These are phyloP conservation scores for Etheostoma cragini DNA, from an alignment of 2,113 vertebrate species.

Conservation along the genomic window DNA sequence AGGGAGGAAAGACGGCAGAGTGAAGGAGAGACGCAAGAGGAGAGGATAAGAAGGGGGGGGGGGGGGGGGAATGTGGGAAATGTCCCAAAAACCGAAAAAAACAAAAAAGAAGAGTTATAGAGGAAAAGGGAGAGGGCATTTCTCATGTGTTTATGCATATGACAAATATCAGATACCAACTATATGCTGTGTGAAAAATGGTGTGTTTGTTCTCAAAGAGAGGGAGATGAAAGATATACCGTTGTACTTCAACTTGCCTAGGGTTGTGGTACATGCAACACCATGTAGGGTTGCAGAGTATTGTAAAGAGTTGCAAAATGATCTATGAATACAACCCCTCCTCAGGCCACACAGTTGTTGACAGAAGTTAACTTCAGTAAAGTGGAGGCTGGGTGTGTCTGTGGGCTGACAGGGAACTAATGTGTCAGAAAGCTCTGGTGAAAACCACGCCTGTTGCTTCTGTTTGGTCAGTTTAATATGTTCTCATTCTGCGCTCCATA, in stretches of 20 bases:
- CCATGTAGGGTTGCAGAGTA: constrained; percentile 34
- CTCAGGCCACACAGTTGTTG: constrained; percentile 32
- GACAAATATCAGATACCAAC: constrained; percentile 21
- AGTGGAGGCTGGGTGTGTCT: constrained; percentile 36
- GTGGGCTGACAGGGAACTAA: constrained; percentile 35
- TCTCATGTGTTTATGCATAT: constrained; percentile 2
- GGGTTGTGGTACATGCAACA: constrained; percentile 35
- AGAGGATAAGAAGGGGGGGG: not conserved
- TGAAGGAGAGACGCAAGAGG: not conserved
- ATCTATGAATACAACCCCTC: constrained; percentile 54
- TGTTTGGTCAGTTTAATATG: constrained; percentile 43
- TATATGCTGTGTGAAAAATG: not conserved
- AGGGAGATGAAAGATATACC: constrained; percentile 10
- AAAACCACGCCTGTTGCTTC: constrained; percentile 31
- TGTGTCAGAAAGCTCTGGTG: constrained; percentile 25
- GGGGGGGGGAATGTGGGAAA: not conserved
- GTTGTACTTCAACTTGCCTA: constrained; percentile 15
- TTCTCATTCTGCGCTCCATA: constrained; percentile 12
- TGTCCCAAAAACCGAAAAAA: too few species aligned
- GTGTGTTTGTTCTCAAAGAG: constrained; percentile 40
- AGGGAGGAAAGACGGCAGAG: not conserved
- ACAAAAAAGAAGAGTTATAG: not conserved
- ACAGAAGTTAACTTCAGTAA: constrained; percentile 42
- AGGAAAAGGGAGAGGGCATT: not conserved
- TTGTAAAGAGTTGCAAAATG: constrained; percentile 64